phyloP scores from a whole-genome alignment of 2,888 invertebrate species.

The Anoncus sp. region DNA sequence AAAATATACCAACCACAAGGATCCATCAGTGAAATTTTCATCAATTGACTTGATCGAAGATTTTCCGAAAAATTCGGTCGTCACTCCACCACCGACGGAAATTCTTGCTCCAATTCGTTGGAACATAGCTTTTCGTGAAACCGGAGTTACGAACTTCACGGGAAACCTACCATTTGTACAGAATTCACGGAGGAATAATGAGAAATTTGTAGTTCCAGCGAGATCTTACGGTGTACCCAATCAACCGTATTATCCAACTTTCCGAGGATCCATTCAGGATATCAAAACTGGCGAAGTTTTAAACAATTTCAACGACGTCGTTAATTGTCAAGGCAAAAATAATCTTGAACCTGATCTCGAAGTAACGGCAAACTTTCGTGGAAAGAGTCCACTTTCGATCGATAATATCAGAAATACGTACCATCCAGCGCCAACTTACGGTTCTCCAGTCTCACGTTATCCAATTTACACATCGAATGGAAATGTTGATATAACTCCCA shows the following conservation, averaged over 20 bases:
- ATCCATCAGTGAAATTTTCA: neutral
- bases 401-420: conserved; percentile 29
- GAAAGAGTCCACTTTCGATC: conserved; percentile 10
- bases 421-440: conserved; percentile 56
- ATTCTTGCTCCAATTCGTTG: conserved; percentile 35
- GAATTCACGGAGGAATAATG: conserved; percentile 16
- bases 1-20: neutral
- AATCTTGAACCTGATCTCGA: conserved; percentile 52
- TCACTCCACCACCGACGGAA: conserved; percentile 42
- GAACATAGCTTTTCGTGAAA: conserved; percentile 27
- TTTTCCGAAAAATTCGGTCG: conserved; percentile 16
- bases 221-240: conserved; percentile 61
- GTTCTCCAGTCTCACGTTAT: conserved; percentile 46
- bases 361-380: conserved; percentile 36
- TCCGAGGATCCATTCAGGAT: conserved; percentile 13
- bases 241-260: conserved; percentile 25
- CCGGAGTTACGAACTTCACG: neutral
- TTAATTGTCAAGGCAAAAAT: conserved; percentile 36
- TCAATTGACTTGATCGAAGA: neutral
- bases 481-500: conserved; percentile 1
- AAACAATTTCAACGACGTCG: conserved; percentile 30
- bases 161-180: conserved; percentile 1
- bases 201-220: conserved; percentile 49
- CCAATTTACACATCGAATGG: conserved; percentile 38
- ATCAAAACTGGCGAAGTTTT: conserved; percentile 58